These are phyloP conservation scores for Phrynocephalus vlangalii DNA, from an alignment of 2,797 vertebrate species.

Conservation along the genomic window DNA sequence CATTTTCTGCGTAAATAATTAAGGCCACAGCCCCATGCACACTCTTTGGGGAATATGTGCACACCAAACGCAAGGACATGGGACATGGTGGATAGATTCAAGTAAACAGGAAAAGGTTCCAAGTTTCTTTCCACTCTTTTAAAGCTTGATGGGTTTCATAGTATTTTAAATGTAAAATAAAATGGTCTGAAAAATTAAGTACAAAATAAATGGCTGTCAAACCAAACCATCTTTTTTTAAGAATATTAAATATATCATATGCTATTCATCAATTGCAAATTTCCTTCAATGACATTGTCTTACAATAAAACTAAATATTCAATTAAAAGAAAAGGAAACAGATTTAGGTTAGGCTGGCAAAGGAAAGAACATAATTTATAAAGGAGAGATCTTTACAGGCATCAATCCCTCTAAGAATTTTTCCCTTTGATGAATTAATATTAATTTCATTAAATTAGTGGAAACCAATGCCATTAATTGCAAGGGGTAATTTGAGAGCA, in stretches of 20 bases:
- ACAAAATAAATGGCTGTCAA: background rate
- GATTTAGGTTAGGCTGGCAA: conserved; percentile 28
- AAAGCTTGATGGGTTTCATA: background rate
- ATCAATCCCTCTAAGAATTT: conserved; percentile 34
- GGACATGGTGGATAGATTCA: background rate
- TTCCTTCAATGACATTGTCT: conserved; percentile 34
- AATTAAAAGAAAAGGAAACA: conserved; percentile 14
- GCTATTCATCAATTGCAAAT: conserved; percentile 33
- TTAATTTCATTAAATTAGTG: conserved; percentile 46
- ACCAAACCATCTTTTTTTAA: conserved; percentile 6
- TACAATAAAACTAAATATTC: conserved; percentile 48
- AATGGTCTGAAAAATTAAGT: conserved; percentile 21
- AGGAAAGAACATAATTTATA: conserved; percentile 28
- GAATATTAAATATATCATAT: conserved; percentile 29
- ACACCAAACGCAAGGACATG: background rate
- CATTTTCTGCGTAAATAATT: background rate
- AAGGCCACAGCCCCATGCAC: background rate
- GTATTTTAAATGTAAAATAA: too few species aligned
- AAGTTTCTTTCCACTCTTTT: background rate
- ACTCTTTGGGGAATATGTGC: background rate
- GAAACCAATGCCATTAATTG: conserved; percentile 44
- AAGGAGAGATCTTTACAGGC: conserved; percentile 28
- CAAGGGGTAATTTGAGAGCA: conserved; percentile 21
- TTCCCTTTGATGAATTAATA: conserved; percentile 15
- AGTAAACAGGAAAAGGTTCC: background rate